Base-by-base conservation (phyloP, 2,113 vertebrate species). In the Sphyrna mokarran region DNA sequence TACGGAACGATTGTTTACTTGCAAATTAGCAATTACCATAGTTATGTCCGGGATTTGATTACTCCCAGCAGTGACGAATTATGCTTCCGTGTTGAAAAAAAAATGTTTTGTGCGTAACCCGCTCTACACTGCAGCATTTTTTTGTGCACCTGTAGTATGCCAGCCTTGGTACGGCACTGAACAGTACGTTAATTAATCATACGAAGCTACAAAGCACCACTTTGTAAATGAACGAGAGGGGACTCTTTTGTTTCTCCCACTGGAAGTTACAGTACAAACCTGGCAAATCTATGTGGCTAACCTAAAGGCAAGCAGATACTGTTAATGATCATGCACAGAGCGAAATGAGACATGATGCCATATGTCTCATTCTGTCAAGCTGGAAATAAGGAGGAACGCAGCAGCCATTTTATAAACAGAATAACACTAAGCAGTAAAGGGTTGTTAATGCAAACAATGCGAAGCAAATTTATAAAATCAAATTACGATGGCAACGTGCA, bases 131-230 rank as follows among this genome's bases (percentile, higher is more conserved):
- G 68, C 94, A 70, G 94, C 94, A 72, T 95, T 33, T 72, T 95
- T 72, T 95, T 83, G 96, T 96, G 96, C 80, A 89, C 69, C 94
- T 95, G 69, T 72, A 95, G 68, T 95, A 54, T 95, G 23, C 69
- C 68, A 95, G 94, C 43, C 68, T 72, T 29, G 48, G 94, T 95
- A 95, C 95, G 0, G 96, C 96, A 96, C 97, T 96, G 97, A 97
- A 97, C 96, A 95, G 63, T n/a, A 96, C 96, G 96, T 98, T 97
- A 97, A 97, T 97, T 96, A 97, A 97, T 97, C 96, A 96, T 97
- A 95, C 70, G 95, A 96, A 96, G 96, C 96, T 1, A n/a, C 96
- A 0, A 93, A 95, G 93, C 80, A 80, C 89, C 66, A 95, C 72
- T 96, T 95, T 95, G 58, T 63, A 68, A 95, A 94, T 0, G 85